Evolutionary conservation across 2,113 vertebrate genomes (phyloP), one percentile per base, ranked within the genome.

Genomic region (Formicarius rufipectus): DNA sequence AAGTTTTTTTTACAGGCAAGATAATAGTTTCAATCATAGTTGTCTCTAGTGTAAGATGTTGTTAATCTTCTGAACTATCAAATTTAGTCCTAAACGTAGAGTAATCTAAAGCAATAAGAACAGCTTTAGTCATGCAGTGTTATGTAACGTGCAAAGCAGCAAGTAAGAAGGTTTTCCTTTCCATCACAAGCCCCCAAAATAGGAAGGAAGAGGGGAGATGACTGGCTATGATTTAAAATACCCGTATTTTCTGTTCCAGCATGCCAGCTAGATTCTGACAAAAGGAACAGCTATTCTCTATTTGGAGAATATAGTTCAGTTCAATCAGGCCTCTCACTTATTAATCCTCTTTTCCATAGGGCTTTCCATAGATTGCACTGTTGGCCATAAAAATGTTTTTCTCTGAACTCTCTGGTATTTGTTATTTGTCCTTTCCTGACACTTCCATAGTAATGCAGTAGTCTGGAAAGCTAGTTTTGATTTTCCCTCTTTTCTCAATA

Each of bases 401-500:
- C 49, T 74, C 44, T 90, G 47, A 66, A 42, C 28, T 27, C 10
- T 73, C 21, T 84, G 16, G 25, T 84, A 23, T 72, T 69, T 17
- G 59, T 3, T 47, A 33, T 56, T 92, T 80, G 17, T 72, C 44
- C 77, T 72, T 76, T 88, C 47, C 55, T 86, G 44, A 21, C 24
- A 33, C 35, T 4, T 66, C 20, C 27, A 6, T 63, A 59, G 39
- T 1, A 1, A 45, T 49, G 52, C 13, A 25, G 31, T 64, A 62
- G 23, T 31, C 39, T 45, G n/a, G 30, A 93, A 73, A 90, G 40
- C 39, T 52, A 27, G 40, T 67, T 94, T 55, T 74, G 30, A 24
- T 58, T 75, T 59, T 71, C 90, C 24, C 3, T 49, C 64, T 92
- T 63, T 62, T 72, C n/a, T 59, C 53, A 15, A 14, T 88, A 99